A percentile compares a stretch with the other conserved stretches of the same genome.
Evolutionary conservation across 2,888 invertebrate species (phyloP).

Genomic region (Thelaira solivaga): DNA sequence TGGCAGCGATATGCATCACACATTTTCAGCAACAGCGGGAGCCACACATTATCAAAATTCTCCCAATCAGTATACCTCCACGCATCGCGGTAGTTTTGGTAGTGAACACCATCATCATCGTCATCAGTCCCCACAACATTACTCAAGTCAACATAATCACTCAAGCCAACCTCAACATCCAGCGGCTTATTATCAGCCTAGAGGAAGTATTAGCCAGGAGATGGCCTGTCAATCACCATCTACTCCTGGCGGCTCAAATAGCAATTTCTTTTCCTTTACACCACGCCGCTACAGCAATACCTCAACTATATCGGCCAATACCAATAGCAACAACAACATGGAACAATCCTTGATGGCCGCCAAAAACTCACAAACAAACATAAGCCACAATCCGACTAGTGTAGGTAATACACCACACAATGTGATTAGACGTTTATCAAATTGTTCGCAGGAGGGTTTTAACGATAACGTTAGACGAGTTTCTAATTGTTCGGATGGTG

Average conservation of each 20-base stretch:
- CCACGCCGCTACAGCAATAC: conserved; percentile 83
- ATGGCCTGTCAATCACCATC: conserved; percentile 34
- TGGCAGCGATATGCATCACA: conserved; percentile 47
- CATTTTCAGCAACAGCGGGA: conserved; percentile 16
- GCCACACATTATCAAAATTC: conserved; percentile 63
- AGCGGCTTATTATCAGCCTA: conserved; percentile 67
- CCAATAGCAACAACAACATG: conserved; percentile 62
- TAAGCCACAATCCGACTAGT: conserved; percentile 44
- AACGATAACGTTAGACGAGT: conserved; percentile 74
- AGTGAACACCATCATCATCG: conserved; percentile 61
- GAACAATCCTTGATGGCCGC: conserved; percentile 35
- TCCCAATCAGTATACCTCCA: conserved; percentile 61
- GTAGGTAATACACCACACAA: conserved; percentile 62
- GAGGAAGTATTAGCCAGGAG: conserved; percentile 68
- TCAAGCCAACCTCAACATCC: conserved; percentile 52
- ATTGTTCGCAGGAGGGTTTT: conserved; percentile 74
- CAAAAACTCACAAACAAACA: conserved; percentile 26
- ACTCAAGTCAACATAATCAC: conserved; percentile 15
- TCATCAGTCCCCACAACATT: conserved; percentile 16
- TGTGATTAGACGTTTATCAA: conserved; percentile 73
- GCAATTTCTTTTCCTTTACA: conserved; percentile 72
- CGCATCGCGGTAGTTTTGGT: conserved; percentile 65
- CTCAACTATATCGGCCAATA: conserved; percentile 77
- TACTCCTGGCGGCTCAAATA: conserved; percentile 62
- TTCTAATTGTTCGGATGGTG: conserved; percentile 75